Conservation (phyloP, 2,797 vertebrate genomes). For the Gorsachius magnificus region DNA sequence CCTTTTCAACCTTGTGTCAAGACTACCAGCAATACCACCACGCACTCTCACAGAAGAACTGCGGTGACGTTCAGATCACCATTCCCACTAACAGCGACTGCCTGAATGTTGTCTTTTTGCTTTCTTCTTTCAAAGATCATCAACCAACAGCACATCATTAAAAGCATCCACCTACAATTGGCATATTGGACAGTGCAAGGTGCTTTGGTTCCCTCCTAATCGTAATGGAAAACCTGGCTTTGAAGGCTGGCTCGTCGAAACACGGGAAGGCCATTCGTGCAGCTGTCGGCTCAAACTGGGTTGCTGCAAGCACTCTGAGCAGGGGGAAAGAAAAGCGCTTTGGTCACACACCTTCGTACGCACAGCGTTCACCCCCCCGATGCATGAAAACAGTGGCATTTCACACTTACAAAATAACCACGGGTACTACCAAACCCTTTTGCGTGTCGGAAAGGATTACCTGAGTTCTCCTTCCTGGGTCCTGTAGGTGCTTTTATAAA, state of each 20-base stretch:
- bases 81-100: neutral
- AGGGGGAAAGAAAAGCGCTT: neutral
- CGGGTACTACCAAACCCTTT: no score
- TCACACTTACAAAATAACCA: neutral
- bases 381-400: neutral
- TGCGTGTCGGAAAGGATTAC: conserved; percentile 59
- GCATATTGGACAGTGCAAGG: conserved; percentile 90
- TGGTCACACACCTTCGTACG: neutral
- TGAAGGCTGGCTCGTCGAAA: conserved; percentile 91
- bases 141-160: neutral
- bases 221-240: conserved; percentile 86
- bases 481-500: conserved; percentile 91
- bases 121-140: neutral
- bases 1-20: neutral
- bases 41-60: neutral
- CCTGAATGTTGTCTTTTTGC: neutral
- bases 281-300: conserved; percentile 90
- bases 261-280: conserved; percentile 91
- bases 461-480: conserved; percentile 82
- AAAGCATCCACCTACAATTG: conserved; percentile 74
- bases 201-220: conserved; percentile 83
- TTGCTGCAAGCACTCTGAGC: conserved; percentile 84
- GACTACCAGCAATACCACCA: neutral
- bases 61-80: neutral
- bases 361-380: rapidly evolving